Base-by-base conservation (phyloP, 1,140 invertebrate species). In the Macrocentrus cingulum region DNA sequence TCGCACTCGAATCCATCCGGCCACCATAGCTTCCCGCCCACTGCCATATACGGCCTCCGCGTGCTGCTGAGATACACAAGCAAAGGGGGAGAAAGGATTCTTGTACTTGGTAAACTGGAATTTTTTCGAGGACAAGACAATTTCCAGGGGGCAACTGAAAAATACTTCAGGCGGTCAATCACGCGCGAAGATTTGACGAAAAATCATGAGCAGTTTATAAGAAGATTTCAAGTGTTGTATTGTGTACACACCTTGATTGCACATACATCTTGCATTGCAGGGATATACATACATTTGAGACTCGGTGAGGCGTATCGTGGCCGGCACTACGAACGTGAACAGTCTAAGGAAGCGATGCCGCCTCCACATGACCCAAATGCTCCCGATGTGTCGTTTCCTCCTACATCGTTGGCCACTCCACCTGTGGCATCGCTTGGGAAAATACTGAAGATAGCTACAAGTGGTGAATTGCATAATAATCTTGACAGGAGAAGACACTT, bases 21-120 rank as follows among this genome's bases (percentile, higher is more conserved):
- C 62, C 56, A 61, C 66, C 55, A 57, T 46, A 60, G 57, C 48
- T 66, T 72, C 69, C 74, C 74, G 71, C 75, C 74, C 74, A 76
- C 75, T 76, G 70, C 75, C 75, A 75, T 75, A 76, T 77, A 76
- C 74, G 74, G 75, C 66, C 73, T 70, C 70, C 67, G 65, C 64
- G 16, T 20, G 42, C 1, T 45, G 42, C 22, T n/a, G 19, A 11
- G 22, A 13, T 25, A 16, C 11, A 25, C 3, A 6, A 11, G 42
- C 2, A 8, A 23, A 32, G 13, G 29, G n/a, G 37, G 22, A 22
- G 36, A 39, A 19, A 15, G 16, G 18, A 19, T 11, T n/a, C n/a
- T n/a, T n/a, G n/a, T n/a, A n/a, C n/a, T n/a, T n/a, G n/a, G n/a
- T n/a, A n/a, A n/a, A n/a, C n/a, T n/a, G n/a, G n/a, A n/a, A n/a